Conservation (phyloP, 2,888 invertebrate genomes). For the Tiliacea aurago region DNA sequence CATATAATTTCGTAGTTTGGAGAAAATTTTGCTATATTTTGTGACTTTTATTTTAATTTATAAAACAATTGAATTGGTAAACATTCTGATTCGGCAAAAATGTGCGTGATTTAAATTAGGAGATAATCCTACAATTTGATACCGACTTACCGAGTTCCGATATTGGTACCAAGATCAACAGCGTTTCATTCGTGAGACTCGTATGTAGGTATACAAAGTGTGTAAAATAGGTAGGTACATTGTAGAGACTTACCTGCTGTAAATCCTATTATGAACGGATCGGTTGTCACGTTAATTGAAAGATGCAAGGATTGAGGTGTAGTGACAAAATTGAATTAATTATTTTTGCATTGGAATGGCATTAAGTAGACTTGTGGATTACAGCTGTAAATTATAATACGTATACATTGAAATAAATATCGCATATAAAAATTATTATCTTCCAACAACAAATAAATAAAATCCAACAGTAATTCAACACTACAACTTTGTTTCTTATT, state of each 20-base stretch:
- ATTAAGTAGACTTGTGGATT: not conserved
- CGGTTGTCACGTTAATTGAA: conserved; percentile 21
- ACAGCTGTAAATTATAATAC: too few relatives aligned
- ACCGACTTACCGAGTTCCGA: too few relatives aligned
- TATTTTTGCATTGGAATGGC: conserved; percentile 3
- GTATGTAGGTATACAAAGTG: too few relatives aligned
- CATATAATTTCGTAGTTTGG: too few relatives aligned
- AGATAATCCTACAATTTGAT: too few relatives aligned
- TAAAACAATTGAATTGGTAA: too few relatives aligned
- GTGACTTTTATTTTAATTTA: not conserved
- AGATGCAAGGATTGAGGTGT: conserved; percentile 1
- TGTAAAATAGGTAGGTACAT: too few relatives aligned
- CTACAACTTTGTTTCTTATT: conserved; percentile 47
- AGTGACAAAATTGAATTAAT: conserved; percentile 14
- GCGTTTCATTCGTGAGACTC: too few relatives aligned
- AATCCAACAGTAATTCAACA: conserved; percentile 52
- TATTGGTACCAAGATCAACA: too few relatives aligned
- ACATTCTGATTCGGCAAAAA: too few relatives aligned
- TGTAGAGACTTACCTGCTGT: not conserved
- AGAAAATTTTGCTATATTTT: not conserved
- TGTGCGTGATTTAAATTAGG: too few relatives aligned
- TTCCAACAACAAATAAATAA: conserved; percentile 34
- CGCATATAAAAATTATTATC: not conserved
- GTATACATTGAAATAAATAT: conserved; percentile 10
- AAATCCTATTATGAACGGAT: conserved; percentile 35